Evolutionary conservation across 2,888 invertebrate genomes (phyloP).

Genomic region (Leucophenga montana): DNA sequence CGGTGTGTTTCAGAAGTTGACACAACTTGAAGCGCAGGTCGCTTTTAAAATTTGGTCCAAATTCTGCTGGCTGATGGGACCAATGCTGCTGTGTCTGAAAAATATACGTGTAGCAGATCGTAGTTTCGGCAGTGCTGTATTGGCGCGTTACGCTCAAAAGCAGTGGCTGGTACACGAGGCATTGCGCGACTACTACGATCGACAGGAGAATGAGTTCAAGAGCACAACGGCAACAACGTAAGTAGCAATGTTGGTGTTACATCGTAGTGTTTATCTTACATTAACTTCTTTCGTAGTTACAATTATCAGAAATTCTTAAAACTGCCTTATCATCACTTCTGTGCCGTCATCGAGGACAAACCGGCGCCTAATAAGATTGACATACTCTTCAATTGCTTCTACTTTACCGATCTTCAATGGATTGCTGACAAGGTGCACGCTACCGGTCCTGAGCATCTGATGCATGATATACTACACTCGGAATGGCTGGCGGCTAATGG

Average conservation of each 20-base stretch:
- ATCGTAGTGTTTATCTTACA: too few relatives aligned
- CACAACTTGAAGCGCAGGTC: constrained; percentile 67
- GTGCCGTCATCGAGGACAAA: constrained; percentile 66
- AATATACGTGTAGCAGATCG: constrained; percentile 71
- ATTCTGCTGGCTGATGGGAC: constrained; percentile 73
- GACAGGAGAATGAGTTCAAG: constrained; percentile 65
- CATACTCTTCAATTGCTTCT: constrained; percentile 79
- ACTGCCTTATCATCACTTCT: constrained; percentile 84
- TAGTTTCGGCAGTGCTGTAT: constrained; percentile 65
- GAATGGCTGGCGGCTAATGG: constrained; percentile 55
- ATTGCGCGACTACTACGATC: constrained; percentile 66
- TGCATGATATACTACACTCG: constrained; percentile 82
- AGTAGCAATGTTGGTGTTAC: constrained; percentile 35
- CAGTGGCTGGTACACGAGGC: constrained; percentile 67
- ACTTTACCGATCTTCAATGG: constrained; percentile 85
- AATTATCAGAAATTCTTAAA: constrained; percentile 88
- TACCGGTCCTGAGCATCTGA: constrained; percentile 82
- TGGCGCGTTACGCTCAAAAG: constrained; percentile 67
- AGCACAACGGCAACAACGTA: constrained; percentile 45
- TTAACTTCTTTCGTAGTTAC: constrained; percentile 75
- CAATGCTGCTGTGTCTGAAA: constrained; percentile 70
- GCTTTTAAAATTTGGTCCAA: constrained; percentile 72
- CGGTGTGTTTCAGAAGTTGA: constrained; percentile 67
- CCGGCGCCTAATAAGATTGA: constrained; percentile 72
- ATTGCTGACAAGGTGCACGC: constrained; percentile 86